Conservation (phyloP, 1,140 invertebrate species). For the Berghia stephanieae region DNA sequence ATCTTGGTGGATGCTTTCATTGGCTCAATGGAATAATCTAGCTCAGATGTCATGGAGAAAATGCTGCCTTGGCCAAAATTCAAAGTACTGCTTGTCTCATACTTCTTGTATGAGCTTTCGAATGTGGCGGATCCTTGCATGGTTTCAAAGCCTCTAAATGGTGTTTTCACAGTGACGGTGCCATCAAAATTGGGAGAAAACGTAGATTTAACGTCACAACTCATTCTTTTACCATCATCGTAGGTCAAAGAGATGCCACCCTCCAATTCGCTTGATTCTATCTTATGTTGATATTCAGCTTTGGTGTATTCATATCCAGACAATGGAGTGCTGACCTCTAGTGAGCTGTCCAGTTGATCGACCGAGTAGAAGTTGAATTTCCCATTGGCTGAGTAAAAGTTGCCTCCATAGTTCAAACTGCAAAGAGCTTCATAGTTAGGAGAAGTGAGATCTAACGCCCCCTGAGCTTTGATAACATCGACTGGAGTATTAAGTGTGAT, state of each 20-base stretch:
- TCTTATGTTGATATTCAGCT: slow-evolving; percentile 37
- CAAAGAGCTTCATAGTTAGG: too few species aligned
- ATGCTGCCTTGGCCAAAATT: background rate
- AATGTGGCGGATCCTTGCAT: slow-evolving; percentile 2
- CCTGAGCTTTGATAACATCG: too few species aligned
- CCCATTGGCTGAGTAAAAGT: too few species aligned
- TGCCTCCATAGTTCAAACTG: too few species aligned
- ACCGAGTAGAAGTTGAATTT: too few species aligned
- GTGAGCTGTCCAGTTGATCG: slow-evolving; percentile 22
- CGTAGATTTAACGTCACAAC: slow-evolving; percentile 26
- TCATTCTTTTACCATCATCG: slow-evolving; percentile 33
- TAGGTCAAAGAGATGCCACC: slow-evolving; percentile 34
- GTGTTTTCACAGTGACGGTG: slow-evolving; percentile 19
- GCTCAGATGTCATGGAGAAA: background rate
- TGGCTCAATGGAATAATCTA: slow-evolving; percentile 17
- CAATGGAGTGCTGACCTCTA: slow-evolving; percentile 36
- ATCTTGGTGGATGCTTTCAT: slow-evolving; percentile 36
- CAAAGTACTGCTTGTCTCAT: background rate
- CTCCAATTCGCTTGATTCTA: slow-evolving; percentile 32
- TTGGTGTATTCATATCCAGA: slow-evolving; percentile 25
- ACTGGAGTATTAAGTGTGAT: too few species aligned
- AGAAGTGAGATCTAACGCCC: too few species aligned
- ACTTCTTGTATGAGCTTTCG: slow-evolving; percentile 4
- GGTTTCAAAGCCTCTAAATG: slow-evolving; percentile 26
- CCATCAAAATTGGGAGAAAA: slow-evolving; percentile 11